phyloP scores from a whole-genome alignment of 1,140 invertebrate species.

The Aphis craccivora region DNA sequence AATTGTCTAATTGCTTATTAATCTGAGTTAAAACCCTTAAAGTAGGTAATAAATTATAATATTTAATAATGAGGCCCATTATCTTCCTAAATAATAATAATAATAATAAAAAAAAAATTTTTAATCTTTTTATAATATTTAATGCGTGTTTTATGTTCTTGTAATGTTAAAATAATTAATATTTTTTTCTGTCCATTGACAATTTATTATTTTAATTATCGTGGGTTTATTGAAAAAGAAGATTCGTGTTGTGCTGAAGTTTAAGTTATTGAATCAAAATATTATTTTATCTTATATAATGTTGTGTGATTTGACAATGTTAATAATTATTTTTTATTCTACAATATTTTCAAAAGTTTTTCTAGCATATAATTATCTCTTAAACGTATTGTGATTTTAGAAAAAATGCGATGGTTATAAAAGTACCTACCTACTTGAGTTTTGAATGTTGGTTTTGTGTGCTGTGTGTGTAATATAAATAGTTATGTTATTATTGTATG shows the following conservation, averaged over 20 bases:
- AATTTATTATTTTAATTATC: not conserved
- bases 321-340: not conserved
- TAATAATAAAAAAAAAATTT: not conserved
- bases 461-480: not conserved
- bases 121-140: not conserved
- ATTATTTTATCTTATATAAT: not conserved
- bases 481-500: not conserved
- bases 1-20: not conserved
- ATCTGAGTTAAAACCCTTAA: not conserved
- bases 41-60: too few species aligned
- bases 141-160: not conserved
- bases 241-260: not conserved
- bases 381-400: not conserved
- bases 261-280: not conserved
- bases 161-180: too few species aligned
- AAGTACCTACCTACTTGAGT: not conserved
- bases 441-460: not conserved
- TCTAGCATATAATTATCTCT: not conserved
- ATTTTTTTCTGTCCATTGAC: too few species aligned
- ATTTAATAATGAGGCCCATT: not conserved
- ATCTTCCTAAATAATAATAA: too few species aligned
- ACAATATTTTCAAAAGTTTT: not conserved
- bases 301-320: not conserved
- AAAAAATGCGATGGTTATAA: not conserved
- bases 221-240: not conserved